These are phyloP conservation scores for Limanda limanda DNA, from an alignment of 2,113 vertebrate genomes.

Conservation along the genomic window DNA sequence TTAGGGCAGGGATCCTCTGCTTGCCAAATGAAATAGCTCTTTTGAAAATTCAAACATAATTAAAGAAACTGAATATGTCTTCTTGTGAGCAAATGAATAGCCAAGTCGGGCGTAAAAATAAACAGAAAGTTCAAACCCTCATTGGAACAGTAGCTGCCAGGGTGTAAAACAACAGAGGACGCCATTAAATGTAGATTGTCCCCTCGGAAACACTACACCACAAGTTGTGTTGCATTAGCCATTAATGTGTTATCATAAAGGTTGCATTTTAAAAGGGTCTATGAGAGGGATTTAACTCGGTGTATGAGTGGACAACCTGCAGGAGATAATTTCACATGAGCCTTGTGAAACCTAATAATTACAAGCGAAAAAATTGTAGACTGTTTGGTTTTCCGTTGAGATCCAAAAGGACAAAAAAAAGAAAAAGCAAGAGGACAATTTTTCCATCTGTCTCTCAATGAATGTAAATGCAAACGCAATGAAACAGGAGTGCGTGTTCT, in stretches of 20 bases:
- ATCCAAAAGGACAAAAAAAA: conserved; percentile 56
- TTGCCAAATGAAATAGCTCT: conserved; percentile 51
- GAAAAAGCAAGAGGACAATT: conserved; percentile 32
- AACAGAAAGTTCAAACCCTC: conserved; percentile 41
- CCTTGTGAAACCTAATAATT: conserved; percentile 81
- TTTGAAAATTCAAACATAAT: conserved; percentile 58
- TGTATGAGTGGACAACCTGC: conserved; percentile 76
- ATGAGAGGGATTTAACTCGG: conserved; percentile 69
- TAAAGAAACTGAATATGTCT: conserved; percentile 50
- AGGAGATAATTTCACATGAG: conserved; percentile 77
- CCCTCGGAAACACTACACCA: conserved; percentile 53
- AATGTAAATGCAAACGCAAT: conserved; percentile 69
- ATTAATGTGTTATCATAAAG: conserved; percentile 68
- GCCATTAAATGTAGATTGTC: conserved; percentile 47
- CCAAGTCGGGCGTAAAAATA: conserved; percentile 57
- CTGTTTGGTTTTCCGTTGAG: conserved; percentile 77
- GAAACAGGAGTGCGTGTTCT: conserved; percentile 72
- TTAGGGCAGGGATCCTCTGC: conserved; percentile 23
- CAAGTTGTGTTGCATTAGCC: conserved; percentile 64
- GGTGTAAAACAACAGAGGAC: conserved; percentile 55
- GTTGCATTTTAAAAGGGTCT: conserved; percentile 63
- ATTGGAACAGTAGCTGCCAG: conserved; percentile 62
- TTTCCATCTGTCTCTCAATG: conserved; percentile 78
- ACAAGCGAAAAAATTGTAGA: conserved; percentile 76
- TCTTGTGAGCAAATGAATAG: conserved; percentile 34